These are phyloP conservation scores for Sebastes elongatus DNA, from an alignment of 2,797 vertebrate genomes.

Conservation along the genomic window DNA sequence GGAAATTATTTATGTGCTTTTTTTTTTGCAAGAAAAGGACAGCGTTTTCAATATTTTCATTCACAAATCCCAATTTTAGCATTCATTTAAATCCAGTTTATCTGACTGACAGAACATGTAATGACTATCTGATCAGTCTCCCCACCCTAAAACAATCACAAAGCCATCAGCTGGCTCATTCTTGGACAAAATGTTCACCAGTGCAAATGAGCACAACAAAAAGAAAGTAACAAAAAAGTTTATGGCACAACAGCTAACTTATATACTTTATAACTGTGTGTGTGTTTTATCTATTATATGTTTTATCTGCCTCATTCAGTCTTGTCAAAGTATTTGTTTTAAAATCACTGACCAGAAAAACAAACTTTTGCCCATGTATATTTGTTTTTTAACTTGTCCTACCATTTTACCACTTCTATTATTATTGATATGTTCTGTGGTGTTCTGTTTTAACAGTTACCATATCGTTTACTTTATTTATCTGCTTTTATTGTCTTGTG, in stretches of 20 bases:
- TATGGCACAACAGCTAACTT: neutral
- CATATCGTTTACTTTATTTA: no score
- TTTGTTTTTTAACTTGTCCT: no score
- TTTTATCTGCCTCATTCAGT: no score
- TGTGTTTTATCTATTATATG: no score
- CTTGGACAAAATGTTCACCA: neutral
- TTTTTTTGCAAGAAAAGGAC: neutral
- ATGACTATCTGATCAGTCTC: neutral
- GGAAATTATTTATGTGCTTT: neutral
- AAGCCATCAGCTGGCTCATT: neutral
- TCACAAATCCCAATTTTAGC: neutral
- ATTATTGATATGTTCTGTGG: no score
- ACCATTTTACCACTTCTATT: no score
- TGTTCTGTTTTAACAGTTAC: no score
- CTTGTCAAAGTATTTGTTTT: no score
- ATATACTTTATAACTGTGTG: no score
- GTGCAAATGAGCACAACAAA: neutral
- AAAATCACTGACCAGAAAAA: no score
- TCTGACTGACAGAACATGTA: neutral
- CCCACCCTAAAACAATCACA: neutral
- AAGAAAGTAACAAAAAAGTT: conserved; percentile 26
- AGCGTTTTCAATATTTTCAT: neutral
- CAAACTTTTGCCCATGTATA: no score
- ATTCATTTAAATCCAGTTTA: neutral
- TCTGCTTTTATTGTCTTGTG: no score